Base-by-base conservation (phyloP, 1,140 invertebrate genomes). In the Metaphire vulgaris region DNA sequence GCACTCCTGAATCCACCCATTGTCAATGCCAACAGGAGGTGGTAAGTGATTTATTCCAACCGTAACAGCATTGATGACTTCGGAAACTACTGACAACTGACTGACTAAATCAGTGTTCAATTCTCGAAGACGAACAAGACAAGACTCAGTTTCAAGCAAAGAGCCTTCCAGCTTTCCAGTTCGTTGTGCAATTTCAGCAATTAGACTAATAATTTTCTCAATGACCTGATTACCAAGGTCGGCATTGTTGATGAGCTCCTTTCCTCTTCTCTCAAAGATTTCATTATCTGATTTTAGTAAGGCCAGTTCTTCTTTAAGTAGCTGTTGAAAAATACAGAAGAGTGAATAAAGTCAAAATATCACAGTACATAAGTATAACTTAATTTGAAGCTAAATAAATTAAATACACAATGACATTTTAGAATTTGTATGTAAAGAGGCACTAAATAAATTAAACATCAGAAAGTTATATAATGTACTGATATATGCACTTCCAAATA, bases 301-400 rank as follows among this genome's bases (percentile, higher is more conserved):
- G 16, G 75, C 29, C 33, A 72, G 26, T 56, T 33, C 31, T 76
- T 70, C 69, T 29, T 76, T 76, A 6, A 56, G 21, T 21, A 56
- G 21, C 41, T 56, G 41, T n/a, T n/a, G n/a, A n/a, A n/a, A n/a
- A n/a, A n/a, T n/a, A n/a, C n/a, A n/a, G n/a, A n/a, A n/a, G n/a
- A n/a, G n/a, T n/a, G n/a, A n/a, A n/a, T n/a, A n/a, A n/a, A n/a
- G n/a, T n/a, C n/a, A n/a, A n/a, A n/a, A n/a, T n/a, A n/a, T n/a
- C n/a, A n/a, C n/a, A n/a, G n/a, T n/a, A n/a, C n/a, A n/a, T n/a
- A n/a, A n/a, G n/a, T n/a, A n/a, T n/a, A n/a, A n/a, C n/a, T n/a
- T n/a, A n/a, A n/a, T n/a, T n/a, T n/a, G n/a, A n/a, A n/a, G n/a
- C n/a, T n/a, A n/a, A n/a, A n/a, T n/a, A n/a, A n/a, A n/a, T n/a